Evolutionary conservation across 2,797 vertebrate genomes (phyloP).

Genomic region (Australoheros facetus): DNA sequence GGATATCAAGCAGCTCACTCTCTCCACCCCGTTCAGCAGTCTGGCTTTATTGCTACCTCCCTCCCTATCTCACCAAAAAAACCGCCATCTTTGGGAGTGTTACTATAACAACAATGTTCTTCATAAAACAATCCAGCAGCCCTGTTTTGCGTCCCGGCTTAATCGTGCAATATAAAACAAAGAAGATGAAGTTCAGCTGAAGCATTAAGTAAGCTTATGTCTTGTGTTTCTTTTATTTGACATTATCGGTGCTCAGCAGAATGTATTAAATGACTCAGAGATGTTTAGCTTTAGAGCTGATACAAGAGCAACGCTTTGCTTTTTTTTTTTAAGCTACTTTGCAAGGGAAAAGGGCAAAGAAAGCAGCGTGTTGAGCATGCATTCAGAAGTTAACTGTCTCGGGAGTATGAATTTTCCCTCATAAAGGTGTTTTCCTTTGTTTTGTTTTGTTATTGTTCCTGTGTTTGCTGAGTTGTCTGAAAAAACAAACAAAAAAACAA

Average conservation of each 20-base stretch:
- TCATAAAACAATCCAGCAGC: constrained; percentile 49
- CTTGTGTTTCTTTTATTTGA: constrained; percentile 33
- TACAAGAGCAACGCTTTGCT: constrained; percentile 13
- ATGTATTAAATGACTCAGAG: constrained; percentile 22
- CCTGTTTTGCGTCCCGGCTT: constrained; percentile 24
- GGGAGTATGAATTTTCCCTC: constrained; percentile 23
- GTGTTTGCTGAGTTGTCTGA: constrained; percentile 78
- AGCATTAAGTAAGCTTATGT: constrained; percentile 40
- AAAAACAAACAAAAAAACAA: constrained; percentile 53
- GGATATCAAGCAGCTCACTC: constrained; percentile 73
- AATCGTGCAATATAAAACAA: constrained; percentile 49
- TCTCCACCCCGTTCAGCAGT: constrained; percentile 70
- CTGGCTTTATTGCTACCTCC: constrained; percentile 64
- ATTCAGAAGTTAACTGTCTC: constrained; percentile 33
- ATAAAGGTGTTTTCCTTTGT: constrained; percentile 66
- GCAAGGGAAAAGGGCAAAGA: not conserved
- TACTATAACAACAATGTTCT: constrained; percentile 59
- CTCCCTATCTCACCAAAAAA: constrained; percentile 63
- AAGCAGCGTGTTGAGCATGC: constrained; percentile 10
- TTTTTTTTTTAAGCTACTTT: constrained; percentile 35
- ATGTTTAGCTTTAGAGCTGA: constrained; percentile 4
- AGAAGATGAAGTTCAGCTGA: constrained; percentile 38
- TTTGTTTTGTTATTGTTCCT: not conserved
- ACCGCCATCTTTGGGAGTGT: constrained; percentile 74
- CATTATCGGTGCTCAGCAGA: constrained; percentile 12